A percentile compares a stretch with the other conserved stretches of the same genome.
Conservation (phyloP, 2,888 invertebrate species). For the Oxytorus armatus region DNA sequence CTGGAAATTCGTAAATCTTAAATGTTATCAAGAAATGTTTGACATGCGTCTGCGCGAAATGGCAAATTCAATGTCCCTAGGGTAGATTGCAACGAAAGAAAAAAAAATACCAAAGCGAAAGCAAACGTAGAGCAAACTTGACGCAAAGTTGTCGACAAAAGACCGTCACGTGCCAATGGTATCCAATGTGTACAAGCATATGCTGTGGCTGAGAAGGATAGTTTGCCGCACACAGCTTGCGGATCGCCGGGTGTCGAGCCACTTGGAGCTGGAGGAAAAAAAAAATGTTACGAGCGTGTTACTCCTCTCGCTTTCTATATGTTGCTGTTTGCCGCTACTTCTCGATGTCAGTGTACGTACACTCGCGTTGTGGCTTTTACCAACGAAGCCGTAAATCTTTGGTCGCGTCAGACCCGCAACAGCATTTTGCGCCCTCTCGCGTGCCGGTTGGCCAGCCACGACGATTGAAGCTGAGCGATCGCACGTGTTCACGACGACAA, state of each 20-base stretch:
- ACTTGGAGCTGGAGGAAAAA: constrained; percentile 49
- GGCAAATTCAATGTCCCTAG: background rate
- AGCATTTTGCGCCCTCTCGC: constrained; percentile 49
- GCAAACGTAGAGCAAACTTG: constrained; percentile 16
- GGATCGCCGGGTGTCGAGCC: constrained; percentile 58
- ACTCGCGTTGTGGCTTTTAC: constrained; percentile 36
- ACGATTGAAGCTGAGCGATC: constrained; percentile 49
- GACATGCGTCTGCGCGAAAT: background rate
- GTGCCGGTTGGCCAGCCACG: constrained; percentile 40
- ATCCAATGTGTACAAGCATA: constrained; percentile 30
- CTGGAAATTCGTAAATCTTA: background rate
- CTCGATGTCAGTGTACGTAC: constrained; percentile 4
- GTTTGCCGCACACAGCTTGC: constrained; percentile 19
- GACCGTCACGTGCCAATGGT: constrained; percentile 39
- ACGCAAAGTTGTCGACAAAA: constrained; percentile 50
- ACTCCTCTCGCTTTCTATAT: constrained; percentile 42
- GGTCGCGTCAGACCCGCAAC: constrained; percentile 46
- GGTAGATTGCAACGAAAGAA: background rate
- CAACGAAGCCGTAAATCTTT: constrained; percentile 61
- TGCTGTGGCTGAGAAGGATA: constrained; percentile 16
- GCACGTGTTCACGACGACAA: constrained; percentile 53
- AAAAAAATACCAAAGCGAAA: background rate
- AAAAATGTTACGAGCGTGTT: constrained; percentile 56
- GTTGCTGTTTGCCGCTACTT: constrained; percentile 38
- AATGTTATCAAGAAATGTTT: background rate